These are phyloP conservation scores for Lycocerus yunnanus DNA, from an alignment of 2,888 invertebrate genomes.

Conservation along the genomic window DNA sequence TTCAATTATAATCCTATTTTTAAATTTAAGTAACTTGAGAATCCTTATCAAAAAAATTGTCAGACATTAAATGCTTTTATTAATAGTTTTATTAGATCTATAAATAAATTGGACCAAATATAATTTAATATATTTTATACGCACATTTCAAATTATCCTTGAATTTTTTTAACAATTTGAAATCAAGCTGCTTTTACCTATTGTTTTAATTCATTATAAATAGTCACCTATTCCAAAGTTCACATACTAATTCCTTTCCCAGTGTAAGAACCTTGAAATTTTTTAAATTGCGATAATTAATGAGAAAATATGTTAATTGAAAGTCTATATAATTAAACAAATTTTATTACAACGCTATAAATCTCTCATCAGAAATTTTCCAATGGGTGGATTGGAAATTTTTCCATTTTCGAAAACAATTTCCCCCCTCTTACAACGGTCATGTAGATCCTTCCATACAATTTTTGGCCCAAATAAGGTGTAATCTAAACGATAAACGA, in stretches of 20 bases:
- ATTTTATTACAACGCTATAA: not conserved
- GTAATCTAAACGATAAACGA: constrained; percentile 59
- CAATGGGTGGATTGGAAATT: constrained; percentile 54
- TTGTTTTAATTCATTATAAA: not conserved
- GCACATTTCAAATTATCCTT: not conserved
- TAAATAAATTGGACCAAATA: not conserved
- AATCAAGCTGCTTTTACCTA: not conserved
- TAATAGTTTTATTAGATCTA: not conserved
- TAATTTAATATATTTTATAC: not conserved
- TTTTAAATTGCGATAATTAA: not conserved
- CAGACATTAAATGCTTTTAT: too few species aligned
- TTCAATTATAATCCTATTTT: not conserved
- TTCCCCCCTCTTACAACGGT: constrained; percentile 69
- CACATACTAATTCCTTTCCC: not conserved
- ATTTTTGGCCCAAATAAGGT: constrained; percentile 65
- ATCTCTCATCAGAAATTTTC: constrained; percentile 43
- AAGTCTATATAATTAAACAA: not conserved
- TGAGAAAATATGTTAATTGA: not conserved
- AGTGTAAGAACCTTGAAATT: not conserved
- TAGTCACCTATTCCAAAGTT: not conserved
- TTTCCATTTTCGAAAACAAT: constrained; percentile 61
- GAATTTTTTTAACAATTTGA: not conserved
- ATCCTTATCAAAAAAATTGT: not conserved
- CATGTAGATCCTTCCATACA: constrained; percentile 66
- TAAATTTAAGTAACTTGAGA: not conserved